Evolutionary conservation across 1,140 invertebrate genomes (phyloP).

Genomic region (Halyomorpha halys): DNA sequence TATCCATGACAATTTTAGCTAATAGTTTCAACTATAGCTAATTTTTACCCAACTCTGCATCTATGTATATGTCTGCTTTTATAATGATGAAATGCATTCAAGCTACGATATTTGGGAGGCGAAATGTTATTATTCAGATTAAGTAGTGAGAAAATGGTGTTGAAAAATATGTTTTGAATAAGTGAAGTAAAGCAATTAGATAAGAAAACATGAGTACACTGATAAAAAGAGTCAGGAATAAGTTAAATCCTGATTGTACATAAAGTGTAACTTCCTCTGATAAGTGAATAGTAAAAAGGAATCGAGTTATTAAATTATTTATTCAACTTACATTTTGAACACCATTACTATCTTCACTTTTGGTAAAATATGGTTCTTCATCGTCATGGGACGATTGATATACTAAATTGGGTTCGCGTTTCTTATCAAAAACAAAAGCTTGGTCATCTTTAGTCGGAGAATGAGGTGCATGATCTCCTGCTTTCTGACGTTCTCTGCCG

Average conservation of each 20-base stretch:
- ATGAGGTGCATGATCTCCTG: slow-evolving; percentile 47
- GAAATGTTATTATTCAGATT: too few species aligned
- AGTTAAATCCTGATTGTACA: slow-evolving; percentile 22
- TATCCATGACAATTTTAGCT: too few species aligned
- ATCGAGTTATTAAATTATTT: slow-evolving; percentile 12
- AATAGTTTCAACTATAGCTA: too few species aligned
- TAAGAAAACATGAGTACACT: too few species aligned
- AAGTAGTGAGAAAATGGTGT: too few species aligned
- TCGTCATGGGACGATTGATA: slow-evolving; percentile 63
- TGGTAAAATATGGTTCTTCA: slow-evolving; percentile 66
- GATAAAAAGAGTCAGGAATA: too few species aligned
- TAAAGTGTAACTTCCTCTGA: too few species aligned
- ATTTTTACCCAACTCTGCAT: too few species aligned
- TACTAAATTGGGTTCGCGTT: slow-evolving; percentile 51
- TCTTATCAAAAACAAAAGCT: slow-evolving; percentile 76
- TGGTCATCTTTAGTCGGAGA: slow-evolving; percentile 57
- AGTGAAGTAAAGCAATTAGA: too few species aligned
- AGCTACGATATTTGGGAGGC: too few species aligned
- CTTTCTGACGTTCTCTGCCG: slow-evolving; percentile 52
- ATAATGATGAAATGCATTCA: background rate
- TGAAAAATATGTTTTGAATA: too few species aligned
- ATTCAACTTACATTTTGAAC: slow-evolving; percentile 5
- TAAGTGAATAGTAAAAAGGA: slow-evolving; percentile 9
- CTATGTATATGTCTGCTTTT: too few species aligned
- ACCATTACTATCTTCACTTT: slow-evolving; percentile 37